Percentiles rank a stretch among this genome's conserved stretches.
Conservation (phyloP, 53 echinoderm and acorn worm genomes). For the Holothuria scabra region DNA sequence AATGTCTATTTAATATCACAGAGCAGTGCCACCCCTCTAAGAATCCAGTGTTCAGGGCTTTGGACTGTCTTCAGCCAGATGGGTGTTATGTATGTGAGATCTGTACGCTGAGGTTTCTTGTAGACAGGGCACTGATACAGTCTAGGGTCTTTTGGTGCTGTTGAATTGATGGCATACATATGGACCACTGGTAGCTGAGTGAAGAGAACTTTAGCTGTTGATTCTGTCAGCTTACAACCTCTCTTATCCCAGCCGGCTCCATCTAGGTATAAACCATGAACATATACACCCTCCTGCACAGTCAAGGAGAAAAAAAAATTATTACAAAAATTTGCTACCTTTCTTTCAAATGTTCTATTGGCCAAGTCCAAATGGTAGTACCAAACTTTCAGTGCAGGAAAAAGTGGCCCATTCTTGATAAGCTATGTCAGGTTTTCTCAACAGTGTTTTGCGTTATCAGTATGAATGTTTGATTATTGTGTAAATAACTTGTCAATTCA, state of each 20-base stretch:
- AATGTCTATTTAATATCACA: constrained; percentile 88
- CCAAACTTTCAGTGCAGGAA: no score
- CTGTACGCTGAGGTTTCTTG: constrained; percentile 88
- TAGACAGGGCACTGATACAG: constrained; percentile 97
- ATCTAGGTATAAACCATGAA: constrained; percentile 87
- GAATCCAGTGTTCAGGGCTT: constrained; percentile 92
- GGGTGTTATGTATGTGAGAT: constrained; percentile 98
- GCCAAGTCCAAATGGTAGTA: no score
- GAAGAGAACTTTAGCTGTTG: constrained; percentile 95
- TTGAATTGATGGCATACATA: constrained; percentile 91
- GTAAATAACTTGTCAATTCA: no score
- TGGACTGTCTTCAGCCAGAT: constrained; percentile 91
- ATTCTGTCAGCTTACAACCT: constrained; percentile 94
- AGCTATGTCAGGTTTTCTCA: no score
- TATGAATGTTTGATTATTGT: no score
- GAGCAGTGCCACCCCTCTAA: constrained; percentile 89
- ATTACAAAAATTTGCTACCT: no score
- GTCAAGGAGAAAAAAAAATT: no score
- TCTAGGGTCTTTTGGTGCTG: constrained; percentile 79
- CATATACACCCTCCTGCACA: constrained; percentile 75
- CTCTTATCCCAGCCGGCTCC: constrained; percentile 98
- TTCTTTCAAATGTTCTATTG: no score
- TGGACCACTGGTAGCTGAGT: constrained; percentile 91
- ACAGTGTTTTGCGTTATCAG: no score
- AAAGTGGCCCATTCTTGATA: no score